Evolutionary conservation across 2,113 vertebrate genomes (phyloP).

Genomic region (Myodes glareolus): DNA sequence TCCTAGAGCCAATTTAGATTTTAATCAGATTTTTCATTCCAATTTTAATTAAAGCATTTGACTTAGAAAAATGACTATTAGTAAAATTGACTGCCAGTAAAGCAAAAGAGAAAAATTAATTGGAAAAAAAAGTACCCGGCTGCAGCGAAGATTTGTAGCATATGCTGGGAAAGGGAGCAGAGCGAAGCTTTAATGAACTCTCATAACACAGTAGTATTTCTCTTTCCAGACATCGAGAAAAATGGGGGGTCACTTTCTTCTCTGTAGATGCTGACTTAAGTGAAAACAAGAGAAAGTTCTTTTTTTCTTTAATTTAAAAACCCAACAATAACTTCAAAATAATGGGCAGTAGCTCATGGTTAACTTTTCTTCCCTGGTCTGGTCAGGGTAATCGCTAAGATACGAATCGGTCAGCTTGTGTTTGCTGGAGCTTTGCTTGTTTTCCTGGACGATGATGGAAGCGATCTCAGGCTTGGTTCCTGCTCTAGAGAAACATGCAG

Average conservation of each 20-base stretch:
- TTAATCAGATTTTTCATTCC: conserved; percentile 82
- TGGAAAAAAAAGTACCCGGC: conserved; percentile 55
- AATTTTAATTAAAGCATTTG: conserved; percentile 82
- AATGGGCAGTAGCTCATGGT: neutral
- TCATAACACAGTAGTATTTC: neutral
- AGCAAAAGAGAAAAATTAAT: conserved; percentile 73
- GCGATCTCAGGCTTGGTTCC: neutral
- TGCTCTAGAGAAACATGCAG: neutral
- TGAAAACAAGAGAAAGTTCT: conserved; percentile 29
- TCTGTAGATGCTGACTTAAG: conserved; percentile 30
- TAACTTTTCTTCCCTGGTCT: conserved; percentile 2
- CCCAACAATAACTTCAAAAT: conserved; percentile 14
- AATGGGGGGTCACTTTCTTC: neutral
- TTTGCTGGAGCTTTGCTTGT: neutral
- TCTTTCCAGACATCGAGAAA: conserved; percentile 48
- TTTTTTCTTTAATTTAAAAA: conserved; percentile 26
- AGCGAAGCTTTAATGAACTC: conserved; percentile 56
- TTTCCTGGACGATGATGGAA: neutral
- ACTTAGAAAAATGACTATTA: conserved; percentile 68
- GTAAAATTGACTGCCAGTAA: conserved; percentile 65
- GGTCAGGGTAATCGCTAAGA: conserved; percentile 29
- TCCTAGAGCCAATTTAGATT: conserved; percentile 80
- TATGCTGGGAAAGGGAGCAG: conserved; percentile 19
- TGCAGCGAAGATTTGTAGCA: conserved; percentile 70
- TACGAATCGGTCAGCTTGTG: neutral